Base-by-base conservation (phyloP, 2,888 invertebrate species). In the Lasius platythorax region DNA sequence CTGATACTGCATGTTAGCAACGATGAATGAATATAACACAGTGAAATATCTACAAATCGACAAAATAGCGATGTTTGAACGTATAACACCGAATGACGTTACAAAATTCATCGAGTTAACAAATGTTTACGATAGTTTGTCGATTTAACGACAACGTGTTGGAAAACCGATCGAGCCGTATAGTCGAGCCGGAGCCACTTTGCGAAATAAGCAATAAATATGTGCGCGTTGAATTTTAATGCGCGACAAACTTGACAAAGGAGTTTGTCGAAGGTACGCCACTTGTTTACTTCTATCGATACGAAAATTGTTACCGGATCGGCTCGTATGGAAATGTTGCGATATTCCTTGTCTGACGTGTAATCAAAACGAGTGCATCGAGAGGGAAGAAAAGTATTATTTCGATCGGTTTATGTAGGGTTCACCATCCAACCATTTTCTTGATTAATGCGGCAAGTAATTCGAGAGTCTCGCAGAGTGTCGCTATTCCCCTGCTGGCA, bases 171-270 rank as follows among this genome's bases (percentile, higher is more conserved):
- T 78, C 40, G n/a, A 53, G 40, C 53, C 66, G 18, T 76, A 76
- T 40, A 78, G 76, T 6, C 28, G 56, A 40, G 37, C 28, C 73
- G 53, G 9, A 73, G 67, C 72, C 78, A 78, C 78, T 78, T 78
- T 78, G 78, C 78, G 78, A 78, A 78, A 78, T 78, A 78, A 78
- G 78, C 78, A 78, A 78, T 78, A 78, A 78, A 78, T 78, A 78
- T 78, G 73, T 70, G 56, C 73, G 56, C 78, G 78, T 78, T 78
- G 78, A 78, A 78, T 78, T 78, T 78, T 78, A 78, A 78, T 78
- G 40, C 53, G 72, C 74, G 28, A 70, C 76, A 72, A 78, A 78
- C 78, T 78, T 78, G 78, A 78, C 73, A 78, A 56, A 78, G 56
- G 73, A 70, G 78, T 78, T 78, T 78, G 78, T 73, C 73, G 73